A percentile compares a stretch with the other conserved stretches of the same genome.
These are phyloP conservation scores for Brevimyrus niger DNA, from an alignment of 2,113 vertebrate species.

Conservation along the genomic window DNA sequence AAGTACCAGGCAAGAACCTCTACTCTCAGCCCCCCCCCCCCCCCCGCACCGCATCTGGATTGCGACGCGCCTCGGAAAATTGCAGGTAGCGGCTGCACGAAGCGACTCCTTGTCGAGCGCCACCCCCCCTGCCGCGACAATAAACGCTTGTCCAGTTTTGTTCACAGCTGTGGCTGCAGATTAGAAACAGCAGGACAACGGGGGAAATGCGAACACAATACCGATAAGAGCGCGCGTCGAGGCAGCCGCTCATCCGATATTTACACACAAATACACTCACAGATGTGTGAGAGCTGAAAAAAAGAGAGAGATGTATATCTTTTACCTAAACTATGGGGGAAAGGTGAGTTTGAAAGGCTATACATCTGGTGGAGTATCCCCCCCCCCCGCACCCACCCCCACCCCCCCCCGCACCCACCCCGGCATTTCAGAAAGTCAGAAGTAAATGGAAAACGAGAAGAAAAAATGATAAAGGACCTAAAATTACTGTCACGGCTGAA, in stretches of 20 bases:
- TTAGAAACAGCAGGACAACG: conserved; percentile 74
- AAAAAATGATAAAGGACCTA: not conserved
- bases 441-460: not conserved
- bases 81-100: conserved; percentile 59
- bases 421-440: not conserved
- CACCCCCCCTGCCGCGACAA: conserved; percentile 65
- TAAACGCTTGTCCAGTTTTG: conserved; percentile 77
- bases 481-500: not conserved
- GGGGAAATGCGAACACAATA: conserved; percentile 65
- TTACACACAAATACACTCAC: conserved; percentile 80
- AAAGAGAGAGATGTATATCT: not conserved
- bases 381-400: not conserved
- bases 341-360: not conserved
- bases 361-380: not conserved
- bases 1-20: not conserved
- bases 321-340: not conserved
- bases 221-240: conserved; percentile 72
- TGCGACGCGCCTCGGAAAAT: conserved; percentile 63
- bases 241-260: conserved; percentile 71
- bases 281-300: not conserved
- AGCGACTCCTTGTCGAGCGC: conserved; percentile 63
- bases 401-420: not conserved
- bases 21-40: not conserved
- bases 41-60: conserved; percentile 1
- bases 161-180: conserved; percentile 75